Base-by-base conservation (phyloP, 2,888 invertebrate species). In the Coelopa pilipes region DNA sequence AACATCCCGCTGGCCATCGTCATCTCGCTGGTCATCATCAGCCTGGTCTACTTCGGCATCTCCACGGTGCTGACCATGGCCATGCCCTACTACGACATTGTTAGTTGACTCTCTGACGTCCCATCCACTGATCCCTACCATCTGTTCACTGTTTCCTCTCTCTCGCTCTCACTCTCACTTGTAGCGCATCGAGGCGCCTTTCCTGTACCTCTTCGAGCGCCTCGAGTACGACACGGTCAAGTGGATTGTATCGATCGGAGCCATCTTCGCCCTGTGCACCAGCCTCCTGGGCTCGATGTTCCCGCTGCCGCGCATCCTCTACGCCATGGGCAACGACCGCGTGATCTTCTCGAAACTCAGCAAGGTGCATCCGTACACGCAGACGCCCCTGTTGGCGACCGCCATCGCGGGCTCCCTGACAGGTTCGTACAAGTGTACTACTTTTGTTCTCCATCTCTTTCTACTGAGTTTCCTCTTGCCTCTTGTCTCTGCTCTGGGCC, bases 41-140 rank as follows among this genome's bases (percentile, higher is more conserved):
- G 97, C 83, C 82, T 93, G 10, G 93, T 96, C 0, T 99, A 98
- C 89, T 96, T 97, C 86, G 93, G 95, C 24, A 93, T 98, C 60
- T 96, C 98, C 0, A 93, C 95, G 0, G 94, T 98, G 0, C 87
- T 98, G 72, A 98, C 98, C 0, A 93, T 99, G 92, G 96, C 98
- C 94, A 91, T 93, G 90, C 98, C 98, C 4, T 98, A 96, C 87
- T 97, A 93, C 84, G 87, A 90, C 53, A 95, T 95, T 90, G 95
- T 94, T 78, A 83, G 76, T 73, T 62, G 19, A 0, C 15, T 34
- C n/a, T n/a, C n/a, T n/a, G n/a, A n/a, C n/a, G n/a, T n/a, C n/a
- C n/a, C n/a, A n/a, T n/a, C n/a, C n/a, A n/a, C n/a, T n/a, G n/a
- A n/a, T n/a, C n/a, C n/a, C n/a, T n/a, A n/a, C n/a, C n/a, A n/a